These are phyloP conservation scores for Bagarius yarrelli DNA, from an alignment of 2,113 vertebrate species.

Conservation along the genomic window DNA sequence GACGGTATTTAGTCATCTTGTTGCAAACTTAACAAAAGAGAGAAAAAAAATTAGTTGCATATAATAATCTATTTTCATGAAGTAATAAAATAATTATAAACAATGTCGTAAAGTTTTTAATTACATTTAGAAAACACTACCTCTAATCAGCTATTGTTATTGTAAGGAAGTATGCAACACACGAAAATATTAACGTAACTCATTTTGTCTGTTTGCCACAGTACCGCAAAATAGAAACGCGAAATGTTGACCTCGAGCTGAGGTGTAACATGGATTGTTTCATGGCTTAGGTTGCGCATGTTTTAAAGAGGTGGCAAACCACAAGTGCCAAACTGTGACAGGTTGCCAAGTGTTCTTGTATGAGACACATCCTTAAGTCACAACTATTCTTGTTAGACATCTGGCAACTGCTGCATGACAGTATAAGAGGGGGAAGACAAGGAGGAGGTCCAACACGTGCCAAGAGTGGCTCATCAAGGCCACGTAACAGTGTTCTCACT, in stretches of 20 bases:
- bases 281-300: constrained; percentile 54
- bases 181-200: constrained; percentile 15
- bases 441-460: constrained; percentile 37
- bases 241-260: constrained; percentile 55
- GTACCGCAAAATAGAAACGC: constrained; percentile 56
- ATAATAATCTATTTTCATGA: background rate
- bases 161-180: constrained; percentile 30
- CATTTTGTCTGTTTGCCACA: constrained; percentile 46
- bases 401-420: constrained; percentile 20
- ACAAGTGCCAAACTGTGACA: constrained; percentile 22
- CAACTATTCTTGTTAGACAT: constrained; percentile 37
- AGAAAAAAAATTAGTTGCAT: constrained; percentile 19
- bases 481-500: constrained; percentile 61
- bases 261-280: constrained; percentile 57
- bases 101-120: background rate
- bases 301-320: constrained; percentile 42
- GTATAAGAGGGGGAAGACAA: background rate
- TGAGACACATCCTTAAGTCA: constrained; percentile 21
- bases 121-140: background rate
- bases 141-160: background rate
- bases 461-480: constrained; percentile 56
- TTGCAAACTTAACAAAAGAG: constrained; percentile 81
- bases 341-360: constrained; percentile 35
- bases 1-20: constrained; percentile 85
- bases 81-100: background rate